Conservation (phyloP, 2,113 vertebrate genomes). For the Dipodomys stephensi region DNA sequence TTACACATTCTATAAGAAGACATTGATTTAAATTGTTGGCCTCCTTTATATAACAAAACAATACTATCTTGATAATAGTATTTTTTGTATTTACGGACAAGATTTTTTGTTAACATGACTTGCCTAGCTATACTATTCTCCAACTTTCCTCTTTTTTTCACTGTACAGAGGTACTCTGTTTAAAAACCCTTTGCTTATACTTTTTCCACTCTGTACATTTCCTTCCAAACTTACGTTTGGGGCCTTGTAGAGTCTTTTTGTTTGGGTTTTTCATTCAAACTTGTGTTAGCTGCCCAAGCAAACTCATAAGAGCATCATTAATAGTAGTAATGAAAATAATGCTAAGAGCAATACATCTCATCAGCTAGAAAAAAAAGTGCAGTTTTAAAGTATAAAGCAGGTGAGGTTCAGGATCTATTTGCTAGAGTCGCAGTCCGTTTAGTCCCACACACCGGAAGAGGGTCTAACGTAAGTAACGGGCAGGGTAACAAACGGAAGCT, state of each 20-base stretch:
- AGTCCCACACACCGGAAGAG: accelerated
- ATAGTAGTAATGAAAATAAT: background rate
- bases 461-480: background rate
- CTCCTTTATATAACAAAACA: background rate
- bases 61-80: background rate
- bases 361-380: no score
- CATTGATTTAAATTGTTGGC: background rate
- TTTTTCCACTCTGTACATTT: background rate
- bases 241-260: background rate
- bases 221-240: background rate
- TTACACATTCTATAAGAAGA: background rate
- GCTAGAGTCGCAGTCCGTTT: background rate
- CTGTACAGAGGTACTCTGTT: background rate
- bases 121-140: background rate
- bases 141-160: background rate
- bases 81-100: background rate
- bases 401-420: background rate
- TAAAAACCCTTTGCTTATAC: background rate
- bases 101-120: background rate
- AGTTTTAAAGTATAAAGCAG: background rate
- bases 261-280: background rate
- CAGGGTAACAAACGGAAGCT: background rate
- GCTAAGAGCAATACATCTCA: no score
- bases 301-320: background rate
- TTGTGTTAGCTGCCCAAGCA: background rate